phyloP scores from a whole-genome alignment of 2,797 vertebrate genomes.

The Megaceryle alcyon region DNA sequence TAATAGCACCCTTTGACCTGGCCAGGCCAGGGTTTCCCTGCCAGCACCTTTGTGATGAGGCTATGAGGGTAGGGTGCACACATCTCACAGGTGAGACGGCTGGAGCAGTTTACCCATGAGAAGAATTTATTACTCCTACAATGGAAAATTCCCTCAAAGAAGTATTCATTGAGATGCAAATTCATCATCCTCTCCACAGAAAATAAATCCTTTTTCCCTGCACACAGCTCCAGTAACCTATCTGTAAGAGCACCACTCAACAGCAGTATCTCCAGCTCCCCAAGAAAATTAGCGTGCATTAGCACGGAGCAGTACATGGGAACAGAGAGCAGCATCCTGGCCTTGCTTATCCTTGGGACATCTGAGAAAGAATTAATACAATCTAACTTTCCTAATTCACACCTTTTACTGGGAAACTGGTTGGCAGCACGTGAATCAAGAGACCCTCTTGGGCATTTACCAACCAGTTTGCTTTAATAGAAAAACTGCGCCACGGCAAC shows the following conservation, averaged over 20 bases:
- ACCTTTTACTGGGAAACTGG: background rate
- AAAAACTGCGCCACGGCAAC: fast-evolving
- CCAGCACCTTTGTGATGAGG: background rate
- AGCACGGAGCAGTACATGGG: background rate
- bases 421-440: background rate
- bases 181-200: background rate
- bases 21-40: background rate
- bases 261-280: background rate
- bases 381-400: background rate
- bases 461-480: background rate
- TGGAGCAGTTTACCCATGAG: background rate
- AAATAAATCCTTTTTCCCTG: conserved; percentile 17
- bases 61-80: fast-evolving
- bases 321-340: background rate
- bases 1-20: background rate
- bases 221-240: conserved; percentile 5
- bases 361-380: background rate
- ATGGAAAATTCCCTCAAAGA: conserved; percentile 31
- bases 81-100: background rate
- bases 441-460: background rate
- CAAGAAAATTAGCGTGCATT: background rate
- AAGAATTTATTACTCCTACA: background rate
- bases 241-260: background rate
- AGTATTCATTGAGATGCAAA: conserved; percentile 9
- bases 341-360: background rate